A percentile compares a stretch with the other conserved stretches of the same genome.
Conservation (phyloP, 2,888 invertebrate genomes). For the Eristalis pertinax region DNA sequence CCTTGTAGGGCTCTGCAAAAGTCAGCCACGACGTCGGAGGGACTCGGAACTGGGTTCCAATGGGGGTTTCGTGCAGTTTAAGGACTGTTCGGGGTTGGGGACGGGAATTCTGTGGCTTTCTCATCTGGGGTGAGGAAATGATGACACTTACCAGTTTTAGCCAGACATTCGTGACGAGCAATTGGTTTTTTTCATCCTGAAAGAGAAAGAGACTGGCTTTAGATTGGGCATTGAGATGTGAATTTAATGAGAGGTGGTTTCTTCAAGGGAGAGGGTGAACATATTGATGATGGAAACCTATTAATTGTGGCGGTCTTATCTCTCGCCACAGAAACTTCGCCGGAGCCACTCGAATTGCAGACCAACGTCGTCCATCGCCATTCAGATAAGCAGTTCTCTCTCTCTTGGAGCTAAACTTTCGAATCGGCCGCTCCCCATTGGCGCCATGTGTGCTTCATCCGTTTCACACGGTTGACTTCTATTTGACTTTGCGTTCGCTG, state of each 20-base stretch:
- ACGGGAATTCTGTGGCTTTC: slow-evolving; percentile 9
- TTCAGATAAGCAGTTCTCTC: neutral
- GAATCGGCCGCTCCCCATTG: neutral
- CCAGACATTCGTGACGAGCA: slow-evolving; percentile 98
- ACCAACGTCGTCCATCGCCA: neutral
- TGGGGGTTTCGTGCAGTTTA: neutral
- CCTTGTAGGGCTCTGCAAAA: neutral
- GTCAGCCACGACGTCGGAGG: neutral
- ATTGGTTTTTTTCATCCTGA: slow-evolving; percentile 95
- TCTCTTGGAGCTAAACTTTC: neutral
- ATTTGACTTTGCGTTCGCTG: slow-evolving; percentile 5
- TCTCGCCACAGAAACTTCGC: neutral
- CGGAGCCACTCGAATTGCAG: neutral
- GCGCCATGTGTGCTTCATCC: no score
- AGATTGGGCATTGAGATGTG: neutral
- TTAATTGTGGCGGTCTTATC: neutral
- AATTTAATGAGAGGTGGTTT: neutral
- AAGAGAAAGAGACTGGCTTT: slow-evolving; percentile 74
- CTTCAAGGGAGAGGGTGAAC: neutral
- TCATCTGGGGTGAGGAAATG: neutral
- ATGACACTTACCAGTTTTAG: slow-evolving; percentile 83
- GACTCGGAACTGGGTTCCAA: neutral
- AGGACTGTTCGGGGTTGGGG: neutral
- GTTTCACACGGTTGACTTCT: neutral
- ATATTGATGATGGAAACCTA: slow-evolving; percentile 9